Base-by-base conservation (phyloP, 1,140 invertebrate species). In the Drosophila biarmipes region DNA sequence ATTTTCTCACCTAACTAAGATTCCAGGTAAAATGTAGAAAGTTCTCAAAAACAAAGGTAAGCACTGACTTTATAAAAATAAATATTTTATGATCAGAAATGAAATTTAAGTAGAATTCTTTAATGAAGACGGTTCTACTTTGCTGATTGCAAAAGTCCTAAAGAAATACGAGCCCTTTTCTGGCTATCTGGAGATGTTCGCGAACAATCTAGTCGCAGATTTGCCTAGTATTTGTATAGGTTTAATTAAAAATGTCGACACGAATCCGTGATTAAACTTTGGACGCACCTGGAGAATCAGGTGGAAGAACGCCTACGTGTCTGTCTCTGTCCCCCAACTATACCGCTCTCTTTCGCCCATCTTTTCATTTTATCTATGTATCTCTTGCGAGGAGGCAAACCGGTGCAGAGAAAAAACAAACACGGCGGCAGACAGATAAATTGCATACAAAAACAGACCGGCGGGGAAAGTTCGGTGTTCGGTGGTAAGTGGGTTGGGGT, bases 401-500 rank as follows among this genome's bases (percentile, higher is more conserved):
- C 78, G 77, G 81, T 76, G 76, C 35, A 12, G 31, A 49, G 35
- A 62, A 55, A 64, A 59, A 77, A 64, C 59, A 58, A 86, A 69
- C 49, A 54, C 55, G 68, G 57, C 67, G 29, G 35, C 31, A 29
- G 17, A 11, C 63, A 76, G 64, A 81, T 61, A 69, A 86, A 87
- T 51, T 86, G 78, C 78, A 86, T 75, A 78, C 57, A 87, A 85
- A 62, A 71, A 75, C 78, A 19, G 64, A 56, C 51, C 51, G 42
- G 42, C 68, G 82, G 82, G 64, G 82, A 87, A 87, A 87, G 82
- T 89, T 87, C 75, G 80, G 12, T 19, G 82, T 89, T 87, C 75
- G 80, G 12, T 19, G 31, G 40, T 38, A 76, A 80, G 59, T 43
- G 51, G 64, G 77, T 71, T 63, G 35, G 24, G 24, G 24, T 24